Conservation (phyloP, 2,797 vertebrate species). For the Gadopsis bispinosus region DNA sequence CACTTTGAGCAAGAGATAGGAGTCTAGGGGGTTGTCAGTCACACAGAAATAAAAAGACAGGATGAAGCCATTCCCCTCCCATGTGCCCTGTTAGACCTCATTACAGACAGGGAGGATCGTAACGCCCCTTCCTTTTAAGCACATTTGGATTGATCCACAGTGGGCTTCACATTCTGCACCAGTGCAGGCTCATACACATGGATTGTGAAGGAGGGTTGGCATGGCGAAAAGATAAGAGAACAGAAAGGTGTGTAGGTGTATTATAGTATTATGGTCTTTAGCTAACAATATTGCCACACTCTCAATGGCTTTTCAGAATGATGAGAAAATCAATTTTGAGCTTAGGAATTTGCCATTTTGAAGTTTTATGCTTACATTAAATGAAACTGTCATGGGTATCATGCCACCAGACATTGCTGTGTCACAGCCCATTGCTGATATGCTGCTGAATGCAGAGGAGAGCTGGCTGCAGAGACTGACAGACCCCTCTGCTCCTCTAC, state of each 20-base stretch:
- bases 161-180: slow-evolving; percentile 57
- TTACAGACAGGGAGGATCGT: slow-evolving; percentile 59
- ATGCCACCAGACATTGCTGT: slow-evolving; percentile 88
- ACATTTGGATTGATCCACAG: slow-evolving; percentile 71
- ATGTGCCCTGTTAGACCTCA: slow-evolving; percentile 74
- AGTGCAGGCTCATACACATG: slow-evolving; percentile 35
- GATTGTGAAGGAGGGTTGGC: slow-evolving; percentile 22
- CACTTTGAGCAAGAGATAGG: slow-evolving; percentile 52
- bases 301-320: neutral
- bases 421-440: slow-evolving; percentile 88
- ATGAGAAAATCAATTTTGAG: neutral
- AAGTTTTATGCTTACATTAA: neutral
- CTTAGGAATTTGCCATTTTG: neutral
- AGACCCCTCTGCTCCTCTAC: slow-evolving; percentile 78
- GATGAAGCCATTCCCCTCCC: slow-evolving; percentile 67
- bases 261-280: slow-evolving; percentile 1
- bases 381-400: slow-evolving; percentile 17
- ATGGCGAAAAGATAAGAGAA: neutral
- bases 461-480: slow-evolving; percentile 87
- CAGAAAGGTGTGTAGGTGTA: slow-evolving; percentile 10
- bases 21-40: slow-evolving; percentile 72
- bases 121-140: slow-evolving; percentile 57
- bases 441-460: slow-evolving; percentile 90
- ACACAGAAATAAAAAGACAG: slow-evolving; percentile 66
- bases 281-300: neutral